A percentile compares a stretch with the other conserved stretches of the same genome.
phyloP scores from a whole-genome alignment of 2,888 invertebrate genomes.

The Cephus rjabovi region DNA sequence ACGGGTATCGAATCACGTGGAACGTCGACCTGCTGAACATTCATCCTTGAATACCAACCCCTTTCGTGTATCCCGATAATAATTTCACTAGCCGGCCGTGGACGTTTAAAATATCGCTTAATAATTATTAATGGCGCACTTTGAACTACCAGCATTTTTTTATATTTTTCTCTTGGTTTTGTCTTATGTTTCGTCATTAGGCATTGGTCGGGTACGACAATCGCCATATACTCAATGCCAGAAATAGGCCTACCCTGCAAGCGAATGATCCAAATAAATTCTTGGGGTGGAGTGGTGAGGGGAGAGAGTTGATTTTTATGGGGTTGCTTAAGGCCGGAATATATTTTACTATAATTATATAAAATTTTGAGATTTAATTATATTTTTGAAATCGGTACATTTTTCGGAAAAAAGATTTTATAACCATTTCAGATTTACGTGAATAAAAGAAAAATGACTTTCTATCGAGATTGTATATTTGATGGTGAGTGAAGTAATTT shows the following conservation, averaged over 20 bases:
- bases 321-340: neutral
- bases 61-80: neutral
- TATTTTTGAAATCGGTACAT: neutral
- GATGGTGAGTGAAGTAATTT: neutral
- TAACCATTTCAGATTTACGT: neutral
- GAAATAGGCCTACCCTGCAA: neutral
- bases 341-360: neutral
- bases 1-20: neutral
- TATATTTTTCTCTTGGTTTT: slow-evolving; percentile 16
- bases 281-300: neutral
- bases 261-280: neutral
- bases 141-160: slow-evolving; percentile 8
- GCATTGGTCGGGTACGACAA: neutral
- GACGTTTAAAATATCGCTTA: slow-evolving; percentile 8
- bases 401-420: neutral
- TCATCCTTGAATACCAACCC: neutral
- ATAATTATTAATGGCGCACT: slow-evolving; percentile 18
- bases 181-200: slow-evolving; percentile 17
- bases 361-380: neutral
- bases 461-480: neutral
- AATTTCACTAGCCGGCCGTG: neutral
- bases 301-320: neutral
- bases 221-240: neutral
- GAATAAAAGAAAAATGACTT: neutral
- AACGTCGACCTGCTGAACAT: neutral